Base-by-base conservation (phyloP, 2,113 vertebrate species). In the Blennius ocellaris region DNA sequence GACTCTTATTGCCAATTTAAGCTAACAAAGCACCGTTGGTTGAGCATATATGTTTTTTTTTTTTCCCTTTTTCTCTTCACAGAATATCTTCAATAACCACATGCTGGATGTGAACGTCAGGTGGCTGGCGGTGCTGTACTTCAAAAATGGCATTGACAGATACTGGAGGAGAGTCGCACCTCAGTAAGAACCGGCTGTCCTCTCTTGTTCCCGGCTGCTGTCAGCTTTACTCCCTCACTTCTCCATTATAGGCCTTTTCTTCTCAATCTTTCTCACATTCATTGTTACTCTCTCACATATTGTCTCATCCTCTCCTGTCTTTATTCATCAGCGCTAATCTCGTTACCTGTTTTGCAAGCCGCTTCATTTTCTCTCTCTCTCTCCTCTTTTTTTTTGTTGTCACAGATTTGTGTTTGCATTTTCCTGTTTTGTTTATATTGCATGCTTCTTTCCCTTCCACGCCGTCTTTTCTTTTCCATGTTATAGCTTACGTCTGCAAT, bases 21-120 rank as follows among this genome's bases (percentile, higher is more conserved):
- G 10, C 21, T 21, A 21, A 50, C 12, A 51, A 53, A 17, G 30
- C 52, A 38, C 7, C 17, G 17, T 55, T 17, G 14, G 4, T 44
- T 64, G 45, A 68, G 15, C 52, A 3, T 54, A 2, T 62, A 0
- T 68, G 16, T 36, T 30, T 30, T 2, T 30, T 30, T 30, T 30
- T 30, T 30, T 30, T 30, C 4, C 21, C 69, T 43, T 69, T 12
- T 57, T 6, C 60, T 44, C 47, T 30, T 17, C 81, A 73, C 81
- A 99, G 97, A 97, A 95, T 88, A 99, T 99, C 87, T 97, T 99
- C 86, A 99, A 96, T 68, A 98, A 99, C 87, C 97, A 99, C 83
- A 88, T 92, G 79, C 76, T 99, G 90, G 97, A 97, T 90, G 94
- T 99, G 83, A 99, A 99, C 69, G 97, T 99, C 52, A 95, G 98